Evolutionary conservation across 2,888 invertebrate genomes (phyloP).

Genomic region (Julus scandinavius): DNA sequence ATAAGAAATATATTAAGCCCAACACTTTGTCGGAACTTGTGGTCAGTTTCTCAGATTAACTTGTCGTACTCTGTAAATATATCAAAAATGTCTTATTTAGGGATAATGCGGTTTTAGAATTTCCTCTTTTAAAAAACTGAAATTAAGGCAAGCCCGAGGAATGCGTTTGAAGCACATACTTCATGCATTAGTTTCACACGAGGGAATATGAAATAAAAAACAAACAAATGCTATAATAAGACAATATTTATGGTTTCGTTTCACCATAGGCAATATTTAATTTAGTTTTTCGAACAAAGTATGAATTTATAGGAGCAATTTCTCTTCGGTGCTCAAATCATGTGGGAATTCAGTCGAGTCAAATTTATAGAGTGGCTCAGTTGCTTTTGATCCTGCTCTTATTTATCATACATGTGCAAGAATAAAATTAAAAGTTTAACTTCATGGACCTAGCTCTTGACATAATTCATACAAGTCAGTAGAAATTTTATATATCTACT

Average conservation of each 20-base stretch:
- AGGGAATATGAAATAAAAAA: neutral
- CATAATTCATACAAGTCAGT: too few species aligned
- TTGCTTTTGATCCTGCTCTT: neutral
- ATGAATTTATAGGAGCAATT: constrained; percentile 17
- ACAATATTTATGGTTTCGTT: neutral
- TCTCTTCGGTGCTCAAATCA: neutral
- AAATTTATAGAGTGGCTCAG: neutral
- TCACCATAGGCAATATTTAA: neutral
- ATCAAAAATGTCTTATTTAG: neutral
- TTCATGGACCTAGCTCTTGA: too few species aligned
- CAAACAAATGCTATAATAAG: neutral
- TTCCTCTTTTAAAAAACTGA: neutral
- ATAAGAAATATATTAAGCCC: too few species aligned
- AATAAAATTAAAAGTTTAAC: too few species aligned
- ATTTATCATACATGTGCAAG: neutral
- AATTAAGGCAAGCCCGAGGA: neutral
- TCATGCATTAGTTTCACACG: neutral
- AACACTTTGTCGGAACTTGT: too few species aligned
- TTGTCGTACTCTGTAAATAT: too few species aligned
- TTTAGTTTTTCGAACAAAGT: neutral
- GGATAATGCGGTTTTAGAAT: neutral
- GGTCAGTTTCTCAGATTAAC: too few species aligned
- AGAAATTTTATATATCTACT: too few species aligned
- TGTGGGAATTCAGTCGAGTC: neutral
- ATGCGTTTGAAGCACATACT: neutral